Conservation (phyloP, 2,888 invertebrate genomes). For the Brachyptera putata region DNA sequence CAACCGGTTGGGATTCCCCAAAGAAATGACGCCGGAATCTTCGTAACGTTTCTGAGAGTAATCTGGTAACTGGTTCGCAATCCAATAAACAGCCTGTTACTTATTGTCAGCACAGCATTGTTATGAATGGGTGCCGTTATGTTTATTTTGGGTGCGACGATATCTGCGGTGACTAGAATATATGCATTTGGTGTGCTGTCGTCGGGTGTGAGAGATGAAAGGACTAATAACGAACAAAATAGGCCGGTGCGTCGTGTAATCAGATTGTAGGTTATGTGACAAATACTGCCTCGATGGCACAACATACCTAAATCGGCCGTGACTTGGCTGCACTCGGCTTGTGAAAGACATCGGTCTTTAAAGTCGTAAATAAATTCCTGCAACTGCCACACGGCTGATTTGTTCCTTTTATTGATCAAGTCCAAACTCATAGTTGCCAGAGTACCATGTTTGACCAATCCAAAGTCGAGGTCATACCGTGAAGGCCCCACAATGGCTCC, state of each 20-base stretch:
- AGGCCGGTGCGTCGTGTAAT: not conserved
- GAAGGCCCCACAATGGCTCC: not conserved
- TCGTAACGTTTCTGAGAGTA: conserved; percentile 40
- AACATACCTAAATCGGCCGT: not conserved
- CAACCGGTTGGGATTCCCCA: conserved; percentile 39
- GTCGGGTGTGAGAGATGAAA: not conserved
- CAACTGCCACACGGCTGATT: not conserved
- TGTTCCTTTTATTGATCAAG: not conserved
- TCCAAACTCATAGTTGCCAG: not conserved
- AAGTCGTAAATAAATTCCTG: conserved; percentile 6
- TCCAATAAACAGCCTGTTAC: not conserved
- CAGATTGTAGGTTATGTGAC: not conserved
- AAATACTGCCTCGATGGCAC: not conserved
- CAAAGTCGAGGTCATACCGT: not conserved
- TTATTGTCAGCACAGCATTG: not conserved
- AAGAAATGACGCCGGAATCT: conserved; percentile 30
- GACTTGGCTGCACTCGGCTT: not conserved
- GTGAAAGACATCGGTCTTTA: not conserved
- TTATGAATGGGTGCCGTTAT: not conserved
- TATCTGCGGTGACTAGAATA: not conserved
- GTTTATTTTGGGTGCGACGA: not conserved
- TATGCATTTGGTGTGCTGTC: not conserved
- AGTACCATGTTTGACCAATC: not conserved
- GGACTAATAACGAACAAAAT: not conserved
- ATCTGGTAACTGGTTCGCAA: conserved; percentile 28